Evolutionary conservation across 2,113 vertebrate genomes (phyloP), one percentile per base, ranked within the genome.

Genomic region (Xiphias gladius): DNA sequence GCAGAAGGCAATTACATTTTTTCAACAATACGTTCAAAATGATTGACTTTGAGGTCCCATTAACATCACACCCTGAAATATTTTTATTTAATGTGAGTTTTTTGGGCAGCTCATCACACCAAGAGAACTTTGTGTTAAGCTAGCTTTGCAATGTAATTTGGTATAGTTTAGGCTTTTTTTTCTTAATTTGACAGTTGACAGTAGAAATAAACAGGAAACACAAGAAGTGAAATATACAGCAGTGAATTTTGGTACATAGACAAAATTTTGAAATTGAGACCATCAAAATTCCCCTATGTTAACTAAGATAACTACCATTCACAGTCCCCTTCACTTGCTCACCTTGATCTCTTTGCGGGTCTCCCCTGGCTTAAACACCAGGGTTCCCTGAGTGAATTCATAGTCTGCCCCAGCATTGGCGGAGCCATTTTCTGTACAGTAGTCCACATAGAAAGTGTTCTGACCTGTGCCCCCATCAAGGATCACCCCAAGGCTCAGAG

Each of bases 371-470:
- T 94, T 94, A 84, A 97, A 97, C 58, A 93, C 75, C 30, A 95
- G 67, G 0, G 93, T 94, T 63, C 92, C 94, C 72, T 92, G 86
- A 62, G 85, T 91, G 88, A 96, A 96, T 80, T 97, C 96, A 11
- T 96, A 99, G 85, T 99, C 98, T 0, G 96, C 95, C 1, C 97
- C 98, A 0, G 98, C 97, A 76, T 96, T 98, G 80, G 98, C 98
- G 0, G 98, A 98, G 46, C 97, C 98, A 12, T 99, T 98, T 86
- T 99, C 98, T 0, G 98, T 98, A 80, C 93, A 95, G 94, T 98
- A 99, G 89, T 99, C 97, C 79, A 99, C 97, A 46, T 96, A 97
- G 93, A 98, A 97, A 0, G 97, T 97, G 80, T 96, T 95, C 85
- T 95, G 93, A 72, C 94, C 95, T 0, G 95, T 96, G 0, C 95